phyloP scores from a whole-genome alignment of 2,888 invertebrate genomes.

The Schizotus pectinicornis region DNA sequence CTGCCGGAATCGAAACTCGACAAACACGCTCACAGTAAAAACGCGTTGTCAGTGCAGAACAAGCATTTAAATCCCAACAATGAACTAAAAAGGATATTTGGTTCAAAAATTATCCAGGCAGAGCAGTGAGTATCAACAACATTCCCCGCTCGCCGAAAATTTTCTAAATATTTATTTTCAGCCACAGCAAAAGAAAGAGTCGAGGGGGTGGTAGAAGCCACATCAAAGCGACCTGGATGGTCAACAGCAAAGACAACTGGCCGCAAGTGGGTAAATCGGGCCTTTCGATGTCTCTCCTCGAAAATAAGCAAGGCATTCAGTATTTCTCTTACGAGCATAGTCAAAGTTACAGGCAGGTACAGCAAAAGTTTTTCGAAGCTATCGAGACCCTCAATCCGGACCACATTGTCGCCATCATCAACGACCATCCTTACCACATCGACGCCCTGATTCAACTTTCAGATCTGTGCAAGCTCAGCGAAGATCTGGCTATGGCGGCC shows the following conservation, averaged over 20 bases:
- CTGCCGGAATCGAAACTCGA: conserved; percentile 42
- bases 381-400: conserved; percentile 81
- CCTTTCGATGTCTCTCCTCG: conserved; percentile 72
- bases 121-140: conserved; percentile 56
- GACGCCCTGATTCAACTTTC: conserved; percentile 81
- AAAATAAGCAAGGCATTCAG: conserved; percentile 61
- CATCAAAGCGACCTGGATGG: conserved; percentile 70
- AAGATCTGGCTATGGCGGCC: conserved; percentile 79
- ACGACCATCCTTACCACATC: conserved; percentile 79
- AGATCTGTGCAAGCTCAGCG: conserved; percentile 78
- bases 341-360: conserved; percentile 73
- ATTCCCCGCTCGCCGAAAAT: background rate
- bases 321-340: conserved; percentile 80
- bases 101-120: conserved; percentile 76
- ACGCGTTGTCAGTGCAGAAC: conserved; percentile 68
- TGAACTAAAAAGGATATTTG: conserved; percentile 82
- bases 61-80: conserved; percentile 80
- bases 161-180: background rate
- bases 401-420: conserved; percentile 76
- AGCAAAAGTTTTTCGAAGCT: conserved; percentile 76
- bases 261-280: conserved; percentile 73
- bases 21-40: conserved; percentile 51
- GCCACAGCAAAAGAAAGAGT: conserved; percentile 63
- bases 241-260: conserved; percentile 75
- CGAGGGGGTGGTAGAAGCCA: conserved; percentile 64